A percentile compares a stretch with the other conserved stretches of the same genome.
Evolutionary conservation across 2,797 vertebrate species (phyloP).

Genomic region (Spondyliosoma cantharus): DNA sequence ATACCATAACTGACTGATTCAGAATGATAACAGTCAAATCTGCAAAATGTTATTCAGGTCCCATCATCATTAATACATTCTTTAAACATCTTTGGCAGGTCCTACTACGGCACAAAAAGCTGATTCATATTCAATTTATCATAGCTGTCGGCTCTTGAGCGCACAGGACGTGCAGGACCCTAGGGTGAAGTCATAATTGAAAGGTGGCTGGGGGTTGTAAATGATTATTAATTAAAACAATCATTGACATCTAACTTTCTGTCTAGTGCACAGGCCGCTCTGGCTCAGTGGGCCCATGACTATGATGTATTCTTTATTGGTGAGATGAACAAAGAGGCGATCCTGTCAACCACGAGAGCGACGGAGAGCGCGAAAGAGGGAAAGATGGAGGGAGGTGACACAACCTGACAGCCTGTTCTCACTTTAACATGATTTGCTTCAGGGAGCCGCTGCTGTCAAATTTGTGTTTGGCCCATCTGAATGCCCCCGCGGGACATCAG

Average conservation of each 20-base stretch:
- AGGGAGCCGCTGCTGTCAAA: slow-evolving; percentile 73
- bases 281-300: slow-evolving; percentile 24
- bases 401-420: slow-evolving; percentile 75
- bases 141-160: slow-evolving; percentile 6
- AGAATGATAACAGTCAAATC: slow-evolving; percentile 41
- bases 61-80: slow-evolving; percentile 55
- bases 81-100: slow-evolving; percentile 58
- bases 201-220: slow-evolving; percentile 2
- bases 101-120: slow-evolving; percentile 26
- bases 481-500: slow-evolving; percentile 59
- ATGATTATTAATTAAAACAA: slow-evolving; percentile 66
- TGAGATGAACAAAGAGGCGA: slow-evolving; percentile 58
- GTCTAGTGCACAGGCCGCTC: slow-evolving; percentile 34
- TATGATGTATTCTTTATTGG: slow-evolving; percentile 64
- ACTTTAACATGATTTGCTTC: slow-evolving; percentile 74
- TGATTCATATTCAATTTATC: slow-evolving; percentile 43
- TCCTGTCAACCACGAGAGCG: slow-evolving; percentile 51
- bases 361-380: slow-evolving; percentile 50
- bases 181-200: slow-evolving; percentile 19
- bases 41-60: slow-evolving; percentile 54
- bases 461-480: slow-evolving; percentile 67
- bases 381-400: slow-evolving; percentile 61
- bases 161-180: slow-evolving; percentile 4
- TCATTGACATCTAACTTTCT: slow-evolving; percentile 52
- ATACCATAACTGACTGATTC: slow-evolving; percentile 35